A percentile compares a stretch with the other conserved stretches of the same genome.
Conservation (phyloP, 2,113 vertebrate genomes). For the Trogon surrucura region DNA sequence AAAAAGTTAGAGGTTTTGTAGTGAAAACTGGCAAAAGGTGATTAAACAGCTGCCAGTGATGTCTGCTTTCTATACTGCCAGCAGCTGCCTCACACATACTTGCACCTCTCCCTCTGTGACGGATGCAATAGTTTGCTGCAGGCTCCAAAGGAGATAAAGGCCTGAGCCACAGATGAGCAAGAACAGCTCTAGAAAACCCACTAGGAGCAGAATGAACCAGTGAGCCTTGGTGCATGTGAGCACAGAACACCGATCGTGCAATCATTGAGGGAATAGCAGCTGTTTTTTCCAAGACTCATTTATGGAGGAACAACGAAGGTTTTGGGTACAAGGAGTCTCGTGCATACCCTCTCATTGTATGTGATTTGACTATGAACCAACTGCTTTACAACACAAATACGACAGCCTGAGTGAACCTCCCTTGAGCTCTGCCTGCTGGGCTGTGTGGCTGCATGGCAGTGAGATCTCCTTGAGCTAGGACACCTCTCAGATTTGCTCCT, state of each 20-base stretch:
- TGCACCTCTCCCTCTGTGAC: not conserved
- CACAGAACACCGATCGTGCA: not conserved
- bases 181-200: not conserved
- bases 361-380: too few species aligned
- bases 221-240: not conserved
- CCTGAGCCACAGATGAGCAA: not conserved
- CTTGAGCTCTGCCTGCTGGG: not conserved
- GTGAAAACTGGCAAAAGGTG: conserved; percentile 10
- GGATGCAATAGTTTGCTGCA: not conserved
- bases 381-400: too few species aligned
- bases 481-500: not conserved
- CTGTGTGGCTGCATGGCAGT: not conserved
- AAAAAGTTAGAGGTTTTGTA: not conserved
- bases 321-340: not conserved
- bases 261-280: not conserved
- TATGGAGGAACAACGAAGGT: not conserved
- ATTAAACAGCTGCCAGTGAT: conserved; percentile 5
- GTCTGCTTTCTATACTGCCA: not conserved
- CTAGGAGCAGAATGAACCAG: not conserved
- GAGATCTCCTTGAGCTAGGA: not conserved
- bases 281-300: not conserved
- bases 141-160: not conserved
- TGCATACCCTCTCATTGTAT: too few species aligned
- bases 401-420: too few species aligned
- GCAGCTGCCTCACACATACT: not conserved